A percentile compares a stretch with the other conserved stretches of the same genome.
Conservation (phyloP, 2,797 vertebrate species). For the Pseudochromis fuscus region DNA sequence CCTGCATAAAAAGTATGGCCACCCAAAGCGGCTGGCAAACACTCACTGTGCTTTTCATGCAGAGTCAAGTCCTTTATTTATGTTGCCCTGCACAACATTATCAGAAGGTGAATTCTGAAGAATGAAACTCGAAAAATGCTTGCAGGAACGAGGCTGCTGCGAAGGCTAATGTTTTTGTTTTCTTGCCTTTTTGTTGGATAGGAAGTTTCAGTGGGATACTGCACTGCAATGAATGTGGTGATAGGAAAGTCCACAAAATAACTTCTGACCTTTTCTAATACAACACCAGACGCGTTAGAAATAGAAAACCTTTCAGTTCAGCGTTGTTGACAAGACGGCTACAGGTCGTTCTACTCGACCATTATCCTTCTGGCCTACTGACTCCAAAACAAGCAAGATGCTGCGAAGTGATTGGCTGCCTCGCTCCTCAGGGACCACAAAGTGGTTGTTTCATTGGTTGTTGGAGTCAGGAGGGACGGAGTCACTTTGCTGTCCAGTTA, state of each 20-base stretch:
- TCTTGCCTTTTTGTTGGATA: slow-evolving; percentile 4
- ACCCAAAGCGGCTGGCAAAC: slow-evolving; percentile 87
- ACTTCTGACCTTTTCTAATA: neutral
- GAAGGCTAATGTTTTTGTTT: neutral
- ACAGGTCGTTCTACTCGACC: slow-evolving; percentile 44
- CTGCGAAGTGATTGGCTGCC: slow-evolving; percentile 38
- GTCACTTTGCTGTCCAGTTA: slow-evolving; percentile 53
- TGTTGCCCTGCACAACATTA: slow-evolving; percentile 66
- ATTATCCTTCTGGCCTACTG: slow-evolving; percentile 46
- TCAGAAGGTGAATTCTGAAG: slow-evolving; percentile 50
- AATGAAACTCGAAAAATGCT: slow-evolving; percentile 27
- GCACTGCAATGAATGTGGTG: neutral
- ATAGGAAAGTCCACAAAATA: neutral
- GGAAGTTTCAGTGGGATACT: too few relatives aligned
- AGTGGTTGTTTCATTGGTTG: slow-evolving; percentile 52
- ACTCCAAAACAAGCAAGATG: slow-evolving; percentile 53
- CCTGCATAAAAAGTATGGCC: slow-evolving; percentile 84
- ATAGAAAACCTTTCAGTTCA: slow-evolving; percentile 19
- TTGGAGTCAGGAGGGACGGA: slow-evolving; percentile 40
- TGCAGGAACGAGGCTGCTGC: slow-evolving; percentile 15
- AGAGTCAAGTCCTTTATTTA: slow-evolving; percentile 78
- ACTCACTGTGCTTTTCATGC: slow-evolving; percentile 70
- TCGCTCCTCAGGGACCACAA: slow-evolving; percentile 12
- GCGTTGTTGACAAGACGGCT: slow-evolving; percentile 36
- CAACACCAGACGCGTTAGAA: slow-evolving; percentile 2